Conservation (phyloP, 2,888 invertebrate genomes). For the Lobophora halterata region DNA sequence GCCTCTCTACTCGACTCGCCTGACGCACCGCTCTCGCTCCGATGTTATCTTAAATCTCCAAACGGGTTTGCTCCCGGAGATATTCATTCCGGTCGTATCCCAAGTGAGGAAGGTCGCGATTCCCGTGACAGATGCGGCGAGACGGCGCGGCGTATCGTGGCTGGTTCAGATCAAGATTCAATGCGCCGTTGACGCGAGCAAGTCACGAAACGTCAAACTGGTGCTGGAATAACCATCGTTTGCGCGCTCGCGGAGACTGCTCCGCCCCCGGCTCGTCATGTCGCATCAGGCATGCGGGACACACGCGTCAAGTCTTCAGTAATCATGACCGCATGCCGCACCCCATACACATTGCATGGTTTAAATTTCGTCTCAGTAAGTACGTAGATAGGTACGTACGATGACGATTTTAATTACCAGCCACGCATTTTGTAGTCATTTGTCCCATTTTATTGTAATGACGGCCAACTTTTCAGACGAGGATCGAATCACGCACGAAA, state of each 20-base stretch:
- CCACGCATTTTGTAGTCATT: constrained; percentile 5
- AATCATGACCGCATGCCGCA: constrained; percentile 16
- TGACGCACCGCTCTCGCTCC: constrained; percentile 47
- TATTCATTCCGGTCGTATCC: constrained; percentile 14
- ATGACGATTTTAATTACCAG: constrained; percentile 10
- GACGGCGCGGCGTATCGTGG: constrained; percentile 31
- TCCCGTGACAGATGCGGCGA: constrained; percentile 21
- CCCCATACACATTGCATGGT: constrained; percentile 6
- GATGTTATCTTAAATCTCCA: constrained; percentile 47
- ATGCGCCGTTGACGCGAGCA: constrained; percentile 56
- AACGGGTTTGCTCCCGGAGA: constrained; percentile 25
- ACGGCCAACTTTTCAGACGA: constrained; percentile 1
- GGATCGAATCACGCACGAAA: constrained; percentile 1
- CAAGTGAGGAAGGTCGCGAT: constrained; percentile 31
- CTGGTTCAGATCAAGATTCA: constrained; percentile 58
- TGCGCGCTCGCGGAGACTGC: constrained; percentile 21
- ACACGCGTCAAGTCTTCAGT: constrained; percentile 19
- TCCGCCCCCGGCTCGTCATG: constrained; percentile 9
- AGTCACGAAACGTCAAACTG: constrained; percentile 59
- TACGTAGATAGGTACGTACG: too few relatives aligned
- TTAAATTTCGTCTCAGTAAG: constrained; percentile 10
- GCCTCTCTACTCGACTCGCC: constrained; percentile 41
- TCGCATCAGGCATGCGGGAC: constrained; percentile 21
- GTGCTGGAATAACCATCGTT: constrained; percentile 29
- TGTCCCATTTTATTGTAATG: constrained; percentile 6